Conservation (phyloP, 1,140 invertebrate species). For the Cydia amplana region DNA sequence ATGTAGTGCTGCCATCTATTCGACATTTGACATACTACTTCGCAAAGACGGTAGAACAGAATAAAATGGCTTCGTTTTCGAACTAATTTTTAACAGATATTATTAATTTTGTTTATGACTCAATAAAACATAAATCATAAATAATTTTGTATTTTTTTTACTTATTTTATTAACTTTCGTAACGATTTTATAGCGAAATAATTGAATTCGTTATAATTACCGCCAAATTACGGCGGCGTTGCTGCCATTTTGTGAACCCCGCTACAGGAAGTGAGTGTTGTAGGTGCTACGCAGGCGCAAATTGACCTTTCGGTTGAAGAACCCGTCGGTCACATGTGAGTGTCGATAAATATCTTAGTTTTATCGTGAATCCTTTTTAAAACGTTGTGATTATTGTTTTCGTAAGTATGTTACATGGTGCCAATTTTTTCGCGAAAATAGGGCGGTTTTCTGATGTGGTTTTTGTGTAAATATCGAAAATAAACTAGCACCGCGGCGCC, state of each 20-base stretch:
- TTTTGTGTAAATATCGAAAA: slow-evolving; percentile 67
- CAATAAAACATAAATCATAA: not conserved
- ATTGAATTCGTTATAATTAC: slow-evolving; percentile 47
- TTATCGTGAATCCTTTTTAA: slow-evolving; percentile 70
- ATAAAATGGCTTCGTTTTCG: not conserved
- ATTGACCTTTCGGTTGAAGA: slow-evolving; percentile 80
- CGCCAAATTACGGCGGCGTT: slow-evolving; percentile 60
- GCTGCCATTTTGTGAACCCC: slow-evolving; percentile 74
- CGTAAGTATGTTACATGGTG: slow-evolving; percentile 77
- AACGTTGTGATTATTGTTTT: slow-evolving; percentile 70
- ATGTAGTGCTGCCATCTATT: slow-evolving; percentile 16
- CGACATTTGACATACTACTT: not conserved
- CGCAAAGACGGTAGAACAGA: not conserved
- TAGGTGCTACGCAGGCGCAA: slow-evolving; percentile 80
- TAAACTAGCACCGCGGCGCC: slow-evolving; percentile 64
- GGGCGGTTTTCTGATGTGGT: slow-evolving; percentile 57
- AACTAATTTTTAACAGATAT: not conserved
- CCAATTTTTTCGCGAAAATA: slow-evolving; percentile 69
- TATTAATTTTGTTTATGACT: not conserved
- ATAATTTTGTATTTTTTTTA: not conserved
- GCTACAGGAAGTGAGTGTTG: slow-evolving; percentile 78
- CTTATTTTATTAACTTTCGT: not conserved
- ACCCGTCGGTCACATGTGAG: slow-evolving; percentile 81
- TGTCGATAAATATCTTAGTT: slow-evolving; percentile 80
- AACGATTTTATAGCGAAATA: not conserved